Evolutionary conservation across 2,888 invertebrate genomes (phyloP), one percentile per base, ranked within the genome.

Genomic region (Drosophila kanekoi): DNA sequence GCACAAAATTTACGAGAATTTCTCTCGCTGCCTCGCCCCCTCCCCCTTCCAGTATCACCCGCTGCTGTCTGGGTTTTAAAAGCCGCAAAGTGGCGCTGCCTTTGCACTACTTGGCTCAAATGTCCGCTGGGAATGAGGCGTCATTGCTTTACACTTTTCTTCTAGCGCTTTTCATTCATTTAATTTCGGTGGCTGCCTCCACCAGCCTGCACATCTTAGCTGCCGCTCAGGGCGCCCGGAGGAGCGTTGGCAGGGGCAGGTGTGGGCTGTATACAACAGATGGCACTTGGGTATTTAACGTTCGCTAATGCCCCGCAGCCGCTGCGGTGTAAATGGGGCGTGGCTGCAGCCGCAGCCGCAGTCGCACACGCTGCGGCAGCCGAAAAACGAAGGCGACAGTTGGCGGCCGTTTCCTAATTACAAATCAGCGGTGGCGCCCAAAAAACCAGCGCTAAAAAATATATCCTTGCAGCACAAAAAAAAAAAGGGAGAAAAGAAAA

Each of bases 391-490:
- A 82, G 80, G 79, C 89, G 90, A 87, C 91, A 90, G 91, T 89
- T 91, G 91, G 90, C 82, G 88, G 89, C 87, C 88, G 85, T 81
- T 89, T 86, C 85, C 82, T 90, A 91, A 91, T 90, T 90, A 89
- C 91, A 90, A 90, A 90, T 88, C 90, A 90, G 88, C 84, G 87
- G 72, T 85, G 78, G 86, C 82, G 77, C 79, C 66, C 77, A 54
- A 72, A 74, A 79, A 74, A 72, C 59, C 37, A 72, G 28, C 45
- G 41, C 32, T n/a, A 69, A 62, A 59, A 71, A 71, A 71, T 64
- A 41, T 62, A 66, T 66, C 60, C 81, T 47, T 45, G 70, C 53
- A 63, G 43, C 47, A 16, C 40, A 33, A 32, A 60, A 70, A 33
- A 32, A 60, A 70, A 64, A 57, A 52, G 53, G 56, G 63, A 47